Base-by-base conservation (phyloP, 2,797 vertebrate genomes). In the Eospalax fontanierii region DNA sequence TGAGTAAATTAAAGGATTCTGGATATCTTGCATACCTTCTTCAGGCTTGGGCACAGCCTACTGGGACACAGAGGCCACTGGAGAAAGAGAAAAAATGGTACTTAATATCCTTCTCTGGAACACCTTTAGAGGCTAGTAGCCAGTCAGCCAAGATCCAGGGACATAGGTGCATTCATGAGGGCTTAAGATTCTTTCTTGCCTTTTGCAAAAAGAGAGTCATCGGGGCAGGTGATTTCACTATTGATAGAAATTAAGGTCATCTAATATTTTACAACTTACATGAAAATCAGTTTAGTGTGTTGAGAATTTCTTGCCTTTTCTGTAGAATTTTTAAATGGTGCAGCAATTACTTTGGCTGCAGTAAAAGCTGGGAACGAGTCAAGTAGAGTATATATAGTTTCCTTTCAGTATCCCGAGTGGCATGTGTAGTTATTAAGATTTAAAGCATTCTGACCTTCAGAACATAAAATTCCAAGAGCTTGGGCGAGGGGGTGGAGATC, bases 251-350 rank as follows among this genome's bases (percentile, higher is more conserved):
- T 76, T 87, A 71, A 83, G 33, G 76, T 84, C 74, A 80, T 94
- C 97, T 93, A 94, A 82, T 95, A 95, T 96, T 97, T 97, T 95
- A 97, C 71, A 95, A 81, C 89, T 94, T 93, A 91, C 40, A 70
- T 26, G 65, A 95, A 97, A 95, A 96, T 90, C 35, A 54, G 33
- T 95, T 96, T 95, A 94, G 89, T 0, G 16, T 83, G 65, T 91
- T 91, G 93, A 93, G 93, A 91, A 70, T 94, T 95, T 84, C 95
- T 94, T 93, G 81, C 89, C 85, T 75, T 87, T 95, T 22, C 68
- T 22, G 76, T 96, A 95, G 87, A 80, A 93, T 66, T 97, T 98
- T 96, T 94, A 96, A 59, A 79, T 92, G 71, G 95, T 84, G 0
- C 0, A 18, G 79, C 33, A 3, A 14, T 96, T 96, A 95, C 59